These are phyloP conservation scores for Patella depressa DNA, from an alignment of 2,888 invertebrate species.

Conservation along the genomic window DNA sequence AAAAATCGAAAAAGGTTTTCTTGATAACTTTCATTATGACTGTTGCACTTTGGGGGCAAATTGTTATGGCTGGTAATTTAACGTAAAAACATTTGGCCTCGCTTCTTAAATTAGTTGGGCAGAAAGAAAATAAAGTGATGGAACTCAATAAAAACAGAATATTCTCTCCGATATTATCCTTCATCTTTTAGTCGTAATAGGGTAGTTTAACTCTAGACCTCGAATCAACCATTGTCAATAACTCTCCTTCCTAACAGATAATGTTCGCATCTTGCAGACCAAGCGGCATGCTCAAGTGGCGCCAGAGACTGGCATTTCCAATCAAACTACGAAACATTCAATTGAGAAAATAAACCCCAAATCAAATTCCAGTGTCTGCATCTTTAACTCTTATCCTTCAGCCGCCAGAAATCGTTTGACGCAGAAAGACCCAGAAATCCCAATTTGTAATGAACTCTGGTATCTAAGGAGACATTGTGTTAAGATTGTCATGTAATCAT, in stretches of 20 bases:
- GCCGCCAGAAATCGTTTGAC: neutral
- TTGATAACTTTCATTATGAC: no score
- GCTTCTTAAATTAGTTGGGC: no score
- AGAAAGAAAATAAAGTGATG: no score
- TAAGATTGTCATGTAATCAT: neutral
- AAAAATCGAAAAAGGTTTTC: no score
- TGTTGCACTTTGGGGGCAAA: no score
- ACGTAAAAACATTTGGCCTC: no score
- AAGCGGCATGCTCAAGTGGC: neutral
- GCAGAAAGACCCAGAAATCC: neutral
- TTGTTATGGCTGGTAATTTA: no score
- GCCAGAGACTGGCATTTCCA: slow-evolving; percentile 5
- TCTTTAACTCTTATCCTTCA: neutral
- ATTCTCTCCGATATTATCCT: no score
- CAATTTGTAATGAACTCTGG: slow-evolving; percentile 11
- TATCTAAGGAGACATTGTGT: neutral
- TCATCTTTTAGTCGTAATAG: no score
- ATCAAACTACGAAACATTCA: slow-evolving; percentile 6
- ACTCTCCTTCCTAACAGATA: neutral
- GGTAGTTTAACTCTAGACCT: neutral
- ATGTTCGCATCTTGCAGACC: neutral
- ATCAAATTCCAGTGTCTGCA: slow-evolving; percentile 2
- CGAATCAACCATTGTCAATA: neutral
- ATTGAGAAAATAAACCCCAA: slow-evolving; percentile 6
- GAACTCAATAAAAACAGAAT: no score